Conservation (phyloP, 2,113 vertebrate species). For the Lepus europaeus region DNA sequence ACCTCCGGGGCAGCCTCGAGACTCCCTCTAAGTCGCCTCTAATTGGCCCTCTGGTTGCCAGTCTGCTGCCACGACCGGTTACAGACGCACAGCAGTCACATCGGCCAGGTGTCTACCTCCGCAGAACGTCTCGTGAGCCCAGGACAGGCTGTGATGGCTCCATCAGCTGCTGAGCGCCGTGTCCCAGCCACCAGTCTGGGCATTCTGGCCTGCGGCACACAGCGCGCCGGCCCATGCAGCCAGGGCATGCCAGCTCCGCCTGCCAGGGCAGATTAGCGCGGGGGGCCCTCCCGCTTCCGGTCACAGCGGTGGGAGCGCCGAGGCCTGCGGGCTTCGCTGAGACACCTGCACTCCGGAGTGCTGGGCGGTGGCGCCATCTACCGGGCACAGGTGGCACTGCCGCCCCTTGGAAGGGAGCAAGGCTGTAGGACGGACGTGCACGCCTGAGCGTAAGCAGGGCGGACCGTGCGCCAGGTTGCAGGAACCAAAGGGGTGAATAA, state of each 20-base stretch:
- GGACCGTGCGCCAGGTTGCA: not conserved
- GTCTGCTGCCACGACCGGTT: not conserved
- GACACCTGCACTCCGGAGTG: not conserved
- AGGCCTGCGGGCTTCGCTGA: not conserved
- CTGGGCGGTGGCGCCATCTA: constrained; percentile 69
- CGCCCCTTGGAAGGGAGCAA: not conserved
- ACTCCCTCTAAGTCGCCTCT: not conserved
- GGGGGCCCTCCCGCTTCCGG: constrained; percentile 60
- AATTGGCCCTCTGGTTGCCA: not conserved
- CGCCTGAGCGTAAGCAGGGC: not conserved
- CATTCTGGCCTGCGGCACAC: constrained; percentile 49
- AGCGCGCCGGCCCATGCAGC: not conserved
- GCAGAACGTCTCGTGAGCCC: not conserved
- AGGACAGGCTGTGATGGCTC: constrained; percentile 48
- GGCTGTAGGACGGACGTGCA: not conserved
- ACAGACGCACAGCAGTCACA: not conserved
- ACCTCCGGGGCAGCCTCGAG: constrained; percentile 34
- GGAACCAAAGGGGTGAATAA: not conserved
- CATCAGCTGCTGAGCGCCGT: constrained; percentile 69
- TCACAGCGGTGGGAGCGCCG: not conserved
- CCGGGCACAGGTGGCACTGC: constrained; percentile 47
- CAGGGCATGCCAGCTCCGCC: constrained; percentile 33
- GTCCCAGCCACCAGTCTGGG: constrained; percentile 50
- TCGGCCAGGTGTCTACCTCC: not conserved
- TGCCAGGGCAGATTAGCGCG: constrained; percentile 72